Conservation (phyloP, 2,113 vertebrate genomes). For the Plecotus auritus region DNA sequence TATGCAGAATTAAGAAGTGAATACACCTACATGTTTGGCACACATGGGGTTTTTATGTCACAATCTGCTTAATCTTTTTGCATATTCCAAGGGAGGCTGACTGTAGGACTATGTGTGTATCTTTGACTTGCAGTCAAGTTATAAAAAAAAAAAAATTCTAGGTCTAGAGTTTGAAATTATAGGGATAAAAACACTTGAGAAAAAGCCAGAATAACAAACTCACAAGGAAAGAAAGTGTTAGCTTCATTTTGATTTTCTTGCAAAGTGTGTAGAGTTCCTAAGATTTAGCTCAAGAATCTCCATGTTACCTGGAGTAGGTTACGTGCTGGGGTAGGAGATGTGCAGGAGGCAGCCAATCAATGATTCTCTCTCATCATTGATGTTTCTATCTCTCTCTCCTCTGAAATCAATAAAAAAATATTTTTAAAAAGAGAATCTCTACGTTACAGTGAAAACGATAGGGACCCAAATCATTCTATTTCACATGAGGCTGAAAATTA, state of each 20-base stretch:
- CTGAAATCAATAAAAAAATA: no score
- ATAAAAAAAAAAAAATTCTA: slow-evolving; percentile 29
- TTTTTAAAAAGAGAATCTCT: neutral
- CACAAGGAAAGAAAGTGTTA: neutral
- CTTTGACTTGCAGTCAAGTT: slow-evolving; percentile 37
- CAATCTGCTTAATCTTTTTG: slow-evolving; percentile 60
- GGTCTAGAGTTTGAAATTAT: slow-evolving; percentile 51
- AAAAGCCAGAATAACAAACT: slow-evolving; percentile 19
- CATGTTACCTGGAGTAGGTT: neutral
- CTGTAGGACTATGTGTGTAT: slow-evolving; percentile 54
- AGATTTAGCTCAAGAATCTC: neutral
- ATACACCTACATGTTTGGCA: slow-evolving; percentile 59
- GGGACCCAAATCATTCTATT: neutral
- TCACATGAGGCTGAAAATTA: neutral
- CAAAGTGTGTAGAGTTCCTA: neutral
- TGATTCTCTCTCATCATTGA: no score
- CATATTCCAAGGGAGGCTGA: slow-evolving; percentile 36
- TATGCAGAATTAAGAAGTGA: slow-evolving; percentile 41
- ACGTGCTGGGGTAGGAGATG: no score
- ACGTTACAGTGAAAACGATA: neutral
- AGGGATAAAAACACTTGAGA: slow-evolving; percentile 47
- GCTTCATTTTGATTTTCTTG: slow-evolving; percentile 43
- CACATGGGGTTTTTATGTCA: slow-evolving; percentile 31
- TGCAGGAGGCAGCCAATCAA: no score
- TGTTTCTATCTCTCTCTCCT: no score